phyloP scores from a whole-genome alignment of 1,140 invertebrate genomes.

The Aphis craccivora region DNA sequence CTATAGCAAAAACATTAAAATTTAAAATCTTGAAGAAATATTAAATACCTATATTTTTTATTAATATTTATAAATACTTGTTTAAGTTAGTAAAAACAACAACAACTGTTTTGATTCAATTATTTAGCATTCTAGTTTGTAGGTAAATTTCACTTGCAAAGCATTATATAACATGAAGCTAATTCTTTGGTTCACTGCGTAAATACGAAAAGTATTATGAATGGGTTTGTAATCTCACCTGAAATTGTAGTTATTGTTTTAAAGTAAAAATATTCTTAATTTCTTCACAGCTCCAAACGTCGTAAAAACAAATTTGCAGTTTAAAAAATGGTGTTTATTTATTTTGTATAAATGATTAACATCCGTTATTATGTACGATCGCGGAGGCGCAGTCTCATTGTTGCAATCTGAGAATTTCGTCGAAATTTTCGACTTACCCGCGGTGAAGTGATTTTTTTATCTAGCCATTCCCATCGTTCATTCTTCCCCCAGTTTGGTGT shows the following conservation, averaged over 20 bases:
- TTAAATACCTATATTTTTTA: too few species aligned
- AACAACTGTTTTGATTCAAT: too few species aligned
- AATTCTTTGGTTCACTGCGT: neutral
- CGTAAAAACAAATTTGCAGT: constrained; percentile 17
- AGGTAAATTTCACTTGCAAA: too few species aligned
- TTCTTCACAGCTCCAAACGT: neutral
- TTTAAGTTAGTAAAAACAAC: too few species aligned
- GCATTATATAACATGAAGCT: too few species aligned
- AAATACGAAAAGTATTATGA: neutral
- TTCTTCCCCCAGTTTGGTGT: neutral
- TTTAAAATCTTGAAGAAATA: too few species aligned
- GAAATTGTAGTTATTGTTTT: neutral
- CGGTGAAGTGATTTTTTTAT: neutral
- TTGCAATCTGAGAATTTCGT: neutral
- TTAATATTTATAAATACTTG: too few species aligned
- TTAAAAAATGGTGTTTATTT: neutral
- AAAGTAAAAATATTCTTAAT: neutral
- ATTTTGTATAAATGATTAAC: neutral
- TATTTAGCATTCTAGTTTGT: too few species aligned
- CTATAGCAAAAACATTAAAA: too few species aligned
- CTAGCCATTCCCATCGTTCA: neutral
- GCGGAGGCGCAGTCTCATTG: too few species aligned
- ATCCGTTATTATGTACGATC: neutral
- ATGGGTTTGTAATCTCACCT: neutral
- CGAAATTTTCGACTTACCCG: neutral